Percentiles rank a stretch among this genome's conserved stretches.
These are phyloP conservation scores for Rhagium mordax DNA, from an alignment of 2,888 invertebrate genomes.

Conservation along the genomic window DNA sequence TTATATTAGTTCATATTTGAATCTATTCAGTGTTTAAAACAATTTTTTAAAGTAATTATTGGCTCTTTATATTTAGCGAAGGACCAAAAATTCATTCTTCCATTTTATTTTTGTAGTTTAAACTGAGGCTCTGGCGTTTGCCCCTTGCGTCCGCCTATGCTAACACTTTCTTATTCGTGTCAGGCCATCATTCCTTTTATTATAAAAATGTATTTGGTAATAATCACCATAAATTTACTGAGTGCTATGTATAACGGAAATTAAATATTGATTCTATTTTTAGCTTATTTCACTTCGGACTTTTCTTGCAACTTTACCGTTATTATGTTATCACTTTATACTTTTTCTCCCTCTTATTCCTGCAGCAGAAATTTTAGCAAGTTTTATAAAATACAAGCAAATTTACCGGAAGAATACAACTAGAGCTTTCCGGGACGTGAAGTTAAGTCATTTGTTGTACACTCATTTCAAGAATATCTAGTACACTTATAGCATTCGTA, in stretches of 20 bases:
- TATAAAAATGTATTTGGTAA: slow-evolving; percentile 29
- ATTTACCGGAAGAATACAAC: not conserved
- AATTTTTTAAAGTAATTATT: too few species aligned
- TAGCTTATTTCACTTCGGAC: slow-evolving; percentile 29
- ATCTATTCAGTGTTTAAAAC: too few species aligned
- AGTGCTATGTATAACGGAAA: slow-evolving; percentile 29
- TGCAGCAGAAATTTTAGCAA: slow-evolving; percentile 7
- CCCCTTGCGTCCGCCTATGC: not conserved
- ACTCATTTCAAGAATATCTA: not conserved
- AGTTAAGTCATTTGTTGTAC: slow-evolving; percentile 12
- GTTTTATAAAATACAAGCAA: slow-evolving; percentile 17
- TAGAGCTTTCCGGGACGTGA: not conserved
- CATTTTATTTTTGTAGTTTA: too few species aligned
- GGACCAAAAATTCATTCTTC: too few species aligned
- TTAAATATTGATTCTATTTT: slow-evolving; percentile 39
- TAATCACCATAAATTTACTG: slow-evolving; percentile 36
- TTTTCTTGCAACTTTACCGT: not conserved
- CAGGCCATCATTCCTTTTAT: not conserved
- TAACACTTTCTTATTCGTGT: not conserved
- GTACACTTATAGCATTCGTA: too few species aligned
- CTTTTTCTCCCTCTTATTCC: not conserved
- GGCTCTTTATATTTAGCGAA: too few species aligned
- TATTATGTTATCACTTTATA: slow-evolving; percentile 8
- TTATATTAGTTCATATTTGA: too few species aligned
- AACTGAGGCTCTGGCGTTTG: too few species aligned